These are phyloP conservation scores for Itoplectis maculator DNA, from an alignment of 2,888 invertebrate genomes.

Conservation along the genomic window DNA sequence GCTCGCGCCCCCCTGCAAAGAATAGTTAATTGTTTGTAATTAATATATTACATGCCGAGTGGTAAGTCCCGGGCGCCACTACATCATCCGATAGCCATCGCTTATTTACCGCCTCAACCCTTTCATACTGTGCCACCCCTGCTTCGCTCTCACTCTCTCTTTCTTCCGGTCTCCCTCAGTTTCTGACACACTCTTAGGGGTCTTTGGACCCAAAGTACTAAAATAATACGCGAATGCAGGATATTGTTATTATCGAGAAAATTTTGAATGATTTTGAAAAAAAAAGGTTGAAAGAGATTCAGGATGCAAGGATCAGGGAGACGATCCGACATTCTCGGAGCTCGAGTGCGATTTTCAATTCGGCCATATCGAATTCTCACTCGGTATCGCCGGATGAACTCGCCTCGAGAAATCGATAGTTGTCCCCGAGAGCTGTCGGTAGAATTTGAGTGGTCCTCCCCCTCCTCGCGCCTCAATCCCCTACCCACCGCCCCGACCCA, in stretches of 20 bases:
- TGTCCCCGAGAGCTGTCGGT: slow-evolving; percentile 43
- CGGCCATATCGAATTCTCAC: not conserved
- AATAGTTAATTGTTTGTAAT: slow-evolving; percentile 82
- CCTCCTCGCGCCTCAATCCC: slow-evolving; percentile 16
- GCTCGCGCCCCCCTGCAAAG: slow-evolving; percentile 70
- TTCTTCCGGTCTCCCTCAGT: no score
- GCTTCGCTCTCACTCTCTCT: slow-evolving; percentile 17
- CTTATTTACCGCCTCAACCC: slow-evolving; percentile 72
- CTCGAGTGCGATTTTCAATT: not conserved
- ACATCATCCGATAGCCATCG: slow-evolving; percentile 79
- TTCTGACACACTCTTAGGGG: no score
- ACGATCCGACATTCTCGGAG: not conserved
- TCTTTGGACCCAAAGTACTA: no score
- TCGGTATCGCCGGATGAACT: not conserved
- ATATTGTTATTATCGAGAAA: no score
- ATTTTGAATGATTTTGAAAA: no score
- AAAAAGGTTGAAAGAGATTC: no score
- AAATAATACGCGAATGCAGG: no score
- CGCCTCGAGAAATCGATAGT: slow-evolving; percentile 54
- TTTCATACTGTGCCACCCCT: slow-evolving; percentile 42
- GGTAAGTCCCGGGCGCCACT: slow-evolving; percentile 73
- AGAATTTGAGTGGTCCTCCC: slow-evolving; percentile 42
- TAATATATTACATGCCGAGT: slow-evolving; percentile 81
- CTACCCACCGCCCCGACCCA: not conserved
- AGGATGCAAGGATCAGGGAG: not conserved